Conservation (phyloP, 1,140 invertebrate genomes). For the Phenacoccus solenopsis region DNA sequence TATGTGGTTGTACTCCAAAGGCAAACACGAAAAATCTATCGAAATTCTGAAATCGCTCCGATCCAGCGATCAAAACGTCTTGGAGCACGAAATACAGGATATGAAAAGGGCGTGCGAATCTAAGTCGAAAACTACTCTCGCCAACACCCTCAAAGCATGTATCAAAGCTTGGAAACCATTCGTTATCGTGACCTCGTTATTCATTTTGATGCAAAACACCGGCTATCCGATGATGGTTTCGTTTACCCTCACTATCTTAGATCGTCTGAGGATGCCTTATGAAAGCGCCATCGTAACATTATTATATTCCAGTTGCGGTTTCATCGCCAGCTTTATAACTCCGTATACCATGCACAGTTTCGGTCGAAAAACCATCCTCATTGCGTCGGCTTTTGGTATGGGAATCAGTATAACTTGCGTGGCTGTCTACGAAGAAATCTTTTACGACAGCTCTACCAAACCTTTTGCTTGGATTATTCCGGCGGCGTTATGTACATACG, state of each 20-base stretch:
- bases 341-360: not conserved
- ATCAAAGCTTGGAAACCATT: not conserved
- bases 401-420: not conserved
- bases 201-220: not conserved
- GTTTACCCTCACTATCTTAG: not conserved
- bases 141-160: not conserved
- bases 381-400: slow-evolving; percentile 15
- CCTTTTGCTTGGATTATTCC: not conserved
- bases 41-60: slow-evolving; percentile 24
- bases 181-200: not conserved
- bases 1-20: slow-evolving; percentile 35
- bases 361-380: not conserved
- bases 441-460: not conserved
- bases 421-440: not conserved
- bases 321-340: not conserved
- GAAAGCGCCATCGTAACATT: not conserved
- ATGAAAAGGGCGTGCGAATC: not conserved
- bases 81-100: slow-evolving; percentile 23
- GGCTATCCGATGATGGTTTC: not conserved
- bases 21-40: slow-evolving; percentile 26
- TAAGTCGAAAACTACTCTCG: not conserved
- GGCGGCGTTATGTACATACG: slow-evolving; percentile 28
- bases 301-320: not conserved
- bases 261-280: not conserved
- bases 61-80: slow-evolving; percentile 19